Conservation (phyloP, 1,140 invertebrate genomes). For the Trichogramma pretiosum region DNA sequence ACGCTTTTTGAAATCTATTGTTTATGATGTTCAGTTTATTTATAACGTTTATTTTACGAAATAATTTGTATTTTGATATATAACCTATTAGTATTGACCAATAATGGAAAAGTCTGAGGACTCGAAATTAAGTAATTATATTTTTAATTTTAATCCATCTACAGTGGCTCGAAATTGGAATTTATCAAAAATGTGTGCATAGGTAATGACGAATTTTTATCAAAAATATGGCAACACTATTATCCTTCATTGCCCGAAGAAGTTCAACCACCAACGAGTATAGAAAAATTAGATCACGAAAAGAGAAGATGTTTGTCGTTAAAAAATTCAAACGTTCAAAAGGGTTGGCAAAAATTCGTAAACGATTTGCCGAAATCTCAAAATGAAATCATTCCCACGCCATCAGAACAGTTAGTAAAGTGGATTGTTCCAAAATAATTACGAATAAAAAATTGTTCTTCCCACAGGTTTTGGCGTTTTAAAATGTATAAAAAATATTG, state of each 20-base stretch:
- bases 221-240: not conserved
- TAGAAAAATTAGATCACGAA: slow-evolving; percentile 7
- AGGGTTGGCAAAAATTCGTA: slow-evolving; percentile 16
- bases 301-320: slow-evolving; percentile 7
- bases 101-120: too few species aligned
- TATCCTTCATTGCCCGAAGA: not conserved
- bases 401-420: slow-evolving; percentile 9
- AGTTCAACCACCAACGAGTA: not conserved
- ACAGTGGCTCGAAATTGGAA: not conserved
- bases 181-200: not conserved
- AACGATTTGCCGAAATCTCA: slow-evolving; percentile 5
- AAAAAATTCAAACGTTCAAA: slow-evolving; percentile 8
- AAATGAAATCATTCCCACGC: slow-evolving; percentile 6
- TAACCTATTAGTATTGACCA: too few species aligned
- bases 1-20: too few species aligned
- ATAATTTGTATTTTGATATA: too few species aligned
- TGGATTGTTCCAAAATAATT: too few species aligned
- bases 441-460: not conserved
- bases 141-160: too few species aligned
- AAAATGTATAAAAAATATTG: slow-evolving; percentile 18
- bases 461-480: slow-evolving; percentile 17
- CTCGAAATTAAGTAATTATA: too few species aligned
- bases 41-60: too few species aligned
- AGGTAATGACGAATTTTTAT: slow-evolving; percentile 2
- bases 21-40: too few species aligned